A percentile compares a stretch with the other conserved stretches of the same genome.
phyloP scores from a whole-genome alignment of 2,113 vertebrate species.

The Pollachius pollachius region DNA sequence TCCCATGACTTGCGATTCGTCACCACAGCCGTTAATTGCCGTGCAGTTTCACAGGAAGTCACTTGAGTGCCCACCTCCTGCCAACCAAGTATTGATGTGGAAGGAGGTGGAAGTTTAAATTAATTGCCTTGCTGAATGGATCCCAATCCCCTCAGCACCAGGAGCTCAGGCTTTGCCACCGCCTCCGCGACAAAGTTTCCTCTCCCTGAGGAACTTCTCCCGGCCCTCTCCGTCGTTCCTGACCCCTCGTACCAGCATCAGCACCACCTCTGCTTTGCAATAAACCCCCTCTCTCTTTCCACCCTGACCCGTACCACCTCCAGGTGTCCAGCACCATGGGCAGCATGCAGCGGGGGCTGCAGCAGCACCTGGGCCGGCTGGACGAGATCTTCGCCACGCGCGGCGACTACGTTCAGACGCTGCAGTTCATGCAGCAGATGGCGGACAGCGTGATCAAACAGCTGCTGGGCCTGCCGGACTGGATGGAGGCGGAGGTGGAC shows the following conservation, averaged over 20 bases:
- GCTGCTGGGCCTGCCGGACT: constrained; percentile 82
- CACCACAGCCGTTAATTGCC: not conserved
- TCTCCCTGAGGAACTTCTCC: no score
- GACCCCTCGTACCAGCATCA: no score
- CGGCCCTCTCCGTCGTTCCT: no score
- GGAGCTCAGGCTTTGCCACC: no score
- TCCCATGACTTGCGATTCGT: no score
- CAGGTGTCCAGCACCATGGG: constrained; percentile 81
- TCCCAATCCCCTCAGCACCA: no score
- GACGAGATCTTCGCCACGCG: constrained; percentile 85
- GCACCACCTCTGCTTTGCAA: no score
- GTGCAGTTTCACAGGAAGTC: not conserved
- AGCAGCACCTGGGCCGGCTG: constrained; percentile 82
- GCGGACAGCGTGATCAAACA: constrained; percentile 76
- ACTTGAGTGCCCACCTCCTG: not conserved
- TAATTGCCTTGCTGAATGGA: no score
- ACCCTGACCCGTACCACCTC: not conserved
- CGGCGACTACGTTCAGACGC: constrained; percentile 84
- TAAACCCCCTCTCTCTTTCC: not conserved
- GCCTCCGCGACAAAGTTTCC: no score
- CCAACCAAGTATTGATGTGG: no score
- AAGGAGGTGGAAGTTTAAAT: no score
- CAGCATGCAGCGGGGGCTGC: constrained; percentile 79
- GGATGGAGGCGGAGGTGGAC: constrained; percentile 72
- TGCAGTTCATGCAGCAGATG: constrained; percentile 87